phyloP scores from a whole-genome alignment of 2,113 vertebrate genomes.

The Camelus dromedarius region DNA sequence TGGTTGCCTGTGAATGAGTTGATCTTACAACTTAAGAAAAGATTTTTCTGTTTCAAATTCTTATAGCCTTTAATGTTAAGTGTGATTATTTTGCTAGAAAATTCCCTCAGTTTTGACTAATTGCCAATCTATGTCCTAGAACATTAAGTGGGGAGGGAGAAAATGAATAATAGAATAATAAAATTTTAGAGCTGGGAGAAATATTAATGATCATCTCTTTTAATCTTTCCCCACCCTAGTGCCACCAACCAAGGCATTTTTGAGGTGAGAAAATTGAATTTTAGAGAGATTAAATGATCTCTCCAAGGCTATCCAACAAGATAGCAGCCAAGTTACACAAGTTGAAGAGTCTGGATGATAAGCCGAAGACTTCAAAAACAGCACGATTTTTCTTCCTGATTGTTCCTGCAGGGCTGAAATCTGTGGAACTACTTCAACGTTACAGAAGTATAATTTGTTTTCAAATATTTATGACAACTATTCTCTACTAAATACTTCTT shows the following conservation, averaged over 20 bases:
- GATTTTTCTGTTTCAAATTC: slow-evolving; percentile 11
- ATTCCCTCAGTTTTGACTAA: slow-evolving; percentile 42
- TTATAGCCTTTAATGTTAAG: neutral
- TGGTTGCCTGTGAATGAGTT: slow-evolving; percentile 34
- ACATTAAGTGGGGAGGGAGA: slow-evolving; percentile 10
- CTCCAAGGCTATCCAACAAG: neutral
- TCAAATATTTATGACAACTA: slow-evolving; percentile 35
- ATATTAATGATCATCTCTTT: slow-evolving; percentile 48
- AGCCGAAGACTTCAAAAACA: neutral
- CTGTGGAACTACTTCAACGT: neutral
- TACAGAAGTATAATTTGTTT: slow-evolving; percentile 44
- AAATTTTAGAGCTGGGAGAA: slow-evolving; percentile 42
- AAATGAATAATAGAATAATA: slow-evolving; percentile 64
- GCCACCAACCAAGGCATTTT: slow-evolving; percentile 37
- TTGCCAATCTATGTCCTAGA: slow-evolving; percentile 37
- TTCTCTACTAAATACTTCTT: slow-evolving; percentile 5
- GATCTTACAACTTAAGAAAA: slow-evolving; percentile 10
- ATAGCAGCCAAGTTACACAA: slow-evolving; percentile 25
- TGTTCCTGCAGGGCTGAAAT: neutral
- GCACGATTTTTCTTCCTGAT: slow-evolving; percentile 46
- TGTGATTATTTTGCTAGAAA: slow-evolving; percentile 42
- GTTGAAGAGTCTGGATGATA: neutral
- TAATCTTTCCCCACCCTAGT: neutral
- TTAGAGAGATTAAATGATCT: slow-evolving; percentile 22
- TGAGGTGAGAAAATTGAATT: slow-evolving; percentile 43